phyloP scores from a whole-genome alignment of 2,888 invertebrate genomes.

The Actias luna region DNA sequence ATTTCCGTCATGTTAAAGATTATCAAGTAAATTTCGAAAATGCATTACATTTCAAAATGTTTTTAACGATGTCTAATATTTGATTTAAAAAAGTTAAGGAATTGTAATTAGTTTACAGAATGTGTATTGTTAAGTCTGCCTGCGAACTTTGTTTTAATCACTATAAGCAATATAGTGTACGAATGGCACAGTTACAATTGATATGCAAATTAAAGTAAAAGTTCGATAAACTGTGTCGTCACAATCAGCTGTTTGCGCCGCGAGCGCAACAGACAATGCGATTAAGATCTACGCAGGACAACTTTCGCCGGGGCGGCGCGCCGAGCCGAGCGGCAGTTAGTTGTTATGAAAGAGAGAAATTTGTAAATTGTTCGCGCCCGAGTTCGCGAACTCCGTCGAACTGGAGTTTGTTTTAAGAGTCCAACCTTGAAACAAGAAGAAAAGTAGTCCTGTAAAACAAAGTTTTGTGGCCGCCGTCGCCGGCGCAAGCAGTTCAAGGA shows the following conservation, averaged over 20 bases:
- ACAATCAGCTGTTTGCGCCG: constrained; percentile 78
- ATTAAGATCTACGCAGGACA: constrained; percentile 83
- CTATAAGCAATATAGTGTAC: not conserved
- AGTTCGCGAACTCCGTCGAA: constrained; percentile 83
- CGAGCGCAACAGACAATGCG: constrained; percentile 82
- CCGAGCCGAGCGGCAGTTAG: constrained; percentile 82
- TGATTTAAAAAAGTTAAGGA: not conserved
- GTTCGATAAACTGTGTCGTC: constrained; percentile 71
- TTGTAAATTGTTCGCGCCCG: constrained; percentile 83
- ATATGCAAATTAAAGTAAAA: constrained; percentile 54
- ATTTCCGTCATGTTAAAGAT: not conserved
- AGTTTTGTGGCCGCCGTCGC: constrained; percentile 83
- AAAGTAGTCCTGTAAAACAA: constrained; percentile 84
- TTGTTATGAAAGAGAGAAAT: constrained; percentile 83
- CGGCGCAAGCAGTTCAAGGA: constrained; percentile 83
- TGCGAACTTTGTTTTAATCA: not conserved
- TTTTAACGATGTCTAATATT: not conserved
- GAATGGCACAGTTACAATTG: constrained; percentile 8
- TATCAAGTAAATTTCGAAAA: too few species aligned
- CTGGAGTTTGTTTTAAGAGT: constrained; percentile 83
- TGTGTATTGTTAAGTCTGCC: not conserved
- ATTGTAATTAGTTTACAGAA: not conserved
- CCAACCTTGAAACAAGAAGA: constrained; percentile 84
- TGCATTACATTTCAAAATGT: not conserved
- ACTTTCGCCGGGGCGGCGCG: constrained; percentile 82